A percentile compares a stretch with the other conserved stretches of the same genome.
Conservation (phyloP, 2,113 vertebrate species). For the Phyllostomus hastatus region DNA sequence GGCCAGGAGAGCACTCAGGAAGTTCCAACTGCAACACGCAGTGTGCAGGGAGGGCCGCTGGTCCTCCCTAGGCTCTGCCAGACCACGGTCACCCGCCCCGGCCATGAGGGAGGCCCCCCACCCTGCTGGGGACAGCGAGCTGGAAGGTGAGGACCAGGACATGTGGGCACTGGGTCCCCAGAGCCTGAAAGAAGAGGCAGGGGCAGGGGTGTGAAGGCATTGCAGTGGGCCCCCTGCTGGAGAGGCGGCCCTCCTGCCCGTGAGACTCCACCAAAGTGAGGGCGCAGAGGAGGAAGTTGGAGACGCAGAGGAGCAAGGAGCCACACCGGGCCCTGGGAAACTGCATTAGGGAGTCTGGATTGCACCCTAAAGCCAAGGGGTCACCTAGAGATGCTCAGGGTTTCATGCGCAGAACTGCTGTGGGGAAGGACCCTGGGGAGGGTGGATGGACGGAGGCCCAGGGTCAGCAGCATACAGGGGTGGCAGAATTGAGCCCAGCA, state of each 20-base stretch:
- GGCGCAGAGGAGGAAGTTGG: not conserved
- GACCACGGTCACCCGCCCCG: accelerated
- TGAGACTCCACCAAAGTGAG: not conserved
- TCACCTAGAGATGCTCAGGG: accelerated
- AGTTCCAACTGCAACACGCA: accelerated
- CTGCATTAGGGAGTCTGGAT: too few species aligned
- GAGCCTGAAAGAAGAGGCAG: not conserved
- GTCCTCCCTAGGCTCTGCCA: not conserved
- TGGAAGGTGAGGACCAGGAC: not conserved
- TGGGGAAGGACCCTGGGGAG: not conserved
- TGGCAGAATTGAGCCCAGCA: not conserved
- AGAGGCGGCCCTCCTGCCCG: too few species aligned
- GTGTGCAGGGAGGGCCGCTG: accelerated
- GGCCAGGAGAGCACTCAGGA: not conserved
- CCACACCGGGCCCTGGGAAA: not conserved
- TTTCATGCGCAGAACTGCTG: accelerated
- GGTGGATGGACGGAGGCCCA: accelerated
- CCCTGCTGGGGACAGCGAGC: not conserved
- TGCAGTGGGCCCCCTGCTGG: too few species aligned
- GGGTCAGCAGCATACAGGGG: not conserved
- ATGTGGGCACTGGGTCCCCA: not conserved
- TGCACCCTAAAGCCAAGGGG: not conserved
- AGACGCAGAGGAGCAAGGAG: not conserved
- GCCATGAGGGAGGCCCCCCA: not conserved
- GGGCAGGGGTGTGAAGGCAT: too few species aligned